Percentiles rank a stretch among this genome's conserved stretches.
Conservation (phyloP, 2,113 vertebrate genomes). For the Sander lucioperca region DNA sequence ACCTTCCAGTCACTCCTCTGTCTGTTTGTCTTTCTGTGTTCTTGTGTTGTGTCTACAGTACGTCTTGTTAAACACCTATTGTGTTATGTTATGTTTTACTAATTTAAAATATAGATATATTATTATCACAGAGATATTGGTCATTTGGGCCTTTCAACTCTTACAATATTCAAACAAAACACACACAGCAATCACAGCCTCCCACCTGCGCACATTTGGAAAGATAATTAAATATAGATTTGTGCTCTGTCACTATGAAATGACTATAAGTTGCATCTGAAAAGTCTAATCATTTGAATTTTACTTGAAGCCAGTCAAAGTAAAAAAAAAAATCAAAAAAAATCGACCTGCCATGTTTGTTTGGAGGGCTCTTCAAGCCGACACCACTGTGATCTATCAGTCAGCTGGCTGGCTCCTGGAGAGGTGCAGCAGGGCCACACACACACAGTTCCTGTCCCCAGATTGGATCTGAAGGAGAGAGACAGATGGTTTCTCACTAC, state of each 20-base stretch:
- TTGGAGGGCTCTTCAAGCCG: not conserved
- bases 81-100: not conserved
- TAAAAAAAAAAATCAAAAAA: too few relatives aligned
- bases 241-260: not conserved
- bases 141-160: not conserved
- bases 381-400: conserved; percentile 1
- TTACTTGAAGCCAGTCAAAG: not conserved
- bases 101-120: not conserved
- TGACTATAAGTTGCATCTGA: not conserved
- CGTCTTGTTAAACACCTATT: not conserved
- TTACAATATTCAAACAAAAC: not conserved
- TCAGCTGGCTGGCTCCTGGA: not conserved
- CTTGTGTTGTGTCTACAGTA: not conserved
- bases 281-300: not conserved
- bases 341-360: not conserved
- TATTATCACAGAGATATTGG: not conserved
- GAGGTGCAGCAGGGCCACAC: not conserved
- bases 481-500: not conserved
- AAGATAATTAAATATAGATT: conserved; percentile 30
- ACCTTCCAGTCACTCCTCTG: too few relatives aligned
- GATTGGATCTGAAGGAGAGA: conserved; percentile 20
- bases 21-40: not conserved
- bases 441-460: not conserved
- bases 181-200: too few relatives aligned
- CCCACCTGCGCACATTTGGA: conserved; percentile 3